A percentile compares a stretch with the other conserved stretches of the same genome.
These are phyloP conservation scores for Campylorhamphus procurvoides DNA, from an alignment of 2,113 vertebrate species.

Conservation along the genomic window DNA sequence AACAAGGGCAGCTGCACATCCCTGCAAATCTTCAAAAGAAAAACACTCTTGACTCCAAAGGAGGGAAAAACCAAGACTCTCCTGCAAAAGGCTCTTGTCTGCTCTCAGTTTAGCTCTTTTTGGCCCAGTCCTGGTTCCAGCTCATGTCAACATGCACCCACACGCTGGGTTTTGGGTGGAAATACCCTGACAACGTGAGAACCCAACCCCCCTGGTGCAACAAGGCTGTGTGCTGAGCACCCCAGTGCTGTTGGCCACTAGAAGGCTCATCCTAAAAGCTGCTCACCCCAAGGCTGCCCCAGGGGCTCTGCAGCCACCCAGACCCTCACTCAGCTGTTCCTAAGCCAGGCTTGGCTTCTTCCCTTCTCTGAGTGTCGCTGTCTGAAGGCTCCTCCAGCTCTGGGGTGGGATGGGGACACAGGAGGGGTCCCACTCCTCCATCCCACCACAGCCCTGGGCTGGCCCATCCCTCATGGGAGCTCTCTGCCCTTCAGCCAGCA, in stretches of 20 bases:
- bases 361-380: not conserved
- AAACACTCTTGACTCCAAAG: not conserved
- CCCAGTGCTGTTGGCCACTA: not conserved
- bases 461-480: not conserved
- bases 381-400: not conserved
- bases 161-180: fast-evolving
- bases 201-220: not conserved
- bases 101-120: not conserved
- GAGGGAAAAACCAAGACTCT: not conserved
- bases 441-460: not conserved
- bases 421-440: not conserved
- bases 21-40: not conserved
- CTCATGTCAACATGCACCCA: fast-evolving
- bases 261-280: not conserved
- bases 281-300: not conserved
- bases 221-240: not conserved
- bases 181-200: not conserved
- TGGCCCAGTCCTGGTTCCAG: not conserved
- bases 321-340: not conserved
- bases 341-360: not conserved
- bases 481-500: not conserved
- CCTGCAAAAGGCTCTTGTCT: not conserved
- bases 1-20: not conserved
- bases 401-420: no score
- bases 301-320: not conserved